These are phyloP conservation scores for Meleagris gallopavo DNA, from an alignment of 2,113 vertebrate species.

Conservation along the genomic window DNA sequence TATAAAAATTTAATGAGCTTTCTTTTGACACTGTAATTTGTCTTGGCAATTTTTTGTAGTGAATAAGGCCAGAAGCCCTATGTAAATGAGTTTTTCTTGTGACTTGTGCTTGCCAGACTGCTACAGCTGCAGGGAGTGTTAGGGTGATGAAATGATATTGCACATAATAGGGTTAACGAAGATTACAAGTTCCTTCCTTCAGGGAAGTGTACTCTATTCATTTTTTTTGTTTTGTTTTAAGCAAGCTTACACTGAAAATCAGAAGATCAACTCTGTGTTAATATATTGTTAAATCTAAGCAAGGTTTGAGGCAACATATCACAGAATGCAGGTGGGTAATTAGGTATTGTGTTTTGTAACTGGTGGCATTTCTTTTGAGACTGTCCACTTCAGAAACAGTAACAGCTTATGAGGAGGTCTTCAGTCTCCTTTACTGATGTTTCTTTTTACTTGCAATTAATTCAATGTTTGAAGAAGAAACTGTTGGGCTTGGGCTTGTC, in stretches of 20 bases:
- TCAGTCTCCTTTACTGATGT: neutral
- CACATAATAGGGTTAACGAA: conserved; percentile 71
- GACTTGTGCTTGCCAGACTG: conserved; percentile 36
- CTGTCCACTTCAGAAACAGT: neutral
- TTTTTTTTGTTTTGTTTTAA: conserved; percentile 31
- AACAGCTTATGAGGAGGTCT: neutral
- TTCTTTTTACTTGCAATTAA: neutral
- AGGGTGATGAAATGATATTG: conserved; percentile 71
- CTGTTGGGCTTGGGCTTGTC: neutral
- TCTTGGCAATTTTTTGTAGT: conserved; percentile 69
- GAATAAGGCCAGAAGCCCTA: conserved; percentile 71
- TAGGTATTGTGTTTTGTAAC: neutral
- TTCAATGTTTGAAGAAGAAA: neutral
- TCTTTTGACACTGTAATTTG: conserved; percentile 74
- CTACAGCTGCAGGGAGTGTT: conserved; percentile 51
- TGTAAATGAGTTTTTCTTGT: conserved; percentile 74
- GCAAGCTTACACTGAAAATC: conserved; percentile 6
- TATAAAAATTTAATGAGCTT: conserved; percentile 78
- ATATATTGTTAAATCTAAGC: neutral
- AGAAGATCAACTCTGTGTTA: neutral
- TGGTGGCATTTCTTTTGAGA: neutral
- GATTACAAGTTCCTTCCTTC: conserved; percentile 65
- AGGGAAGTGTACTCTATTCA: conserved; percentile 14
- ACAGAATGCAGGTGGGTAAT: neutral
- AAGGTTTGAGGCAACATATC: neutral